These are phyloP conservation scores for Blomia tropicalis DNA, from an alignment of 2,888 invertebrate species.

Conservation along the genomic window DNA sequence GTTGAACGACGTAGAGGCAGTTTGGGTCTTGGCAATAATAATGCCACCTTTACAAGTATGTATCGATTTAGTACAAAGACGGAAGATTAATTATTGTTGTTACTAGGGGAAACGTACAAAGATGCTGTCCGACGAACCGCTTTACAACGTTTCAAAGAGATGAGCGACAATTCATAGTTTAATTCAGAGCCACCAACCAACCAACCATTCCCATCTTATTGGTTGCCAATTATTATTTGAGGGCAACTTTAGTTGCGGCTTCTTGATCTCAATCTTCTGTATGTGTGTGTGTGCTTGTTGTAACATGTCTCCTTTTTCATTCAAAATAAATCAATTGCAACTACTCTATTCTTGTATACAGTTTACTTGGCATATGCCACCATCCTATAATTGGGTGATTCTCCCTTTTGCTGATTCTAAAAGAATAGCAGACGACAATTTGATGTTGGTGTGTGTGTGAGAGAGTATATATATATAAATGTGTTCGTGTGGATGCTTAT, in stretches of 20 bases:
- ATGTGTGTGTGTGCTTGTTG: not conserved
- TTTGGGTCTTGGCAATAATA: constrained; percentile 71
- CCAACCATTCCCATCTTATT: not conserved
- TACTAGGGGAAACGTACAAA: constrained; percentile 59
- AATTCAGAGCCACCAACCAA: not conserved
- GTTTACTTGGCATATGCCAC: not conserved
- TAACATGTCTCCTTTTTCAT: too few relatives aligned
- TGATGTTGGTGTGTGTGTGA: too few relatives aligned
- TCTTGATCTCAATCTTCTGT: constrained; percentile 9
- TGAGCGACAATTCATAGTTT: constrained; percentile 33
- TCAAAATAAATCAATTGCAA: constrained; percentile 5
- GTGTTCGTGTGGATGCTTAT: not conserved
- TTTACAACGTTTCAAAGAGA: constrained; percentile 68
- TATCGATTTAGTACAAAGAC: not conserved
- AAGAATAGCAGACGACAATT: too few relatives aligned
- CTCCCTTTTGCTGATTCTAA: too few relatives aligned
- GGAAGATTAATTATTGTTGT: not conserved
- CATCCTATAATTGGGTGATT: not conserved
- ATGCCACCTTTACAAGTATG: constrained; percentile 53
- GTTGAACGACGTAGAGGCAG: constrained; percentile 51
- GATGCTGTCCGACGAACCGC: constrained; percentile 77
- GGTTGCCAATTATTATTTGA: not conserved
- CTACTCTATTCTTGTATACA: not conserved
- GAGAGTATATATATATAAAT: too few relatives aligned
- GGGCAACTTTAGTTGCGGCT: not conserved